Conservation (phyloP, 2,888 invertebrate genomes). For the Tetramorium bicarinatum region DNA sequence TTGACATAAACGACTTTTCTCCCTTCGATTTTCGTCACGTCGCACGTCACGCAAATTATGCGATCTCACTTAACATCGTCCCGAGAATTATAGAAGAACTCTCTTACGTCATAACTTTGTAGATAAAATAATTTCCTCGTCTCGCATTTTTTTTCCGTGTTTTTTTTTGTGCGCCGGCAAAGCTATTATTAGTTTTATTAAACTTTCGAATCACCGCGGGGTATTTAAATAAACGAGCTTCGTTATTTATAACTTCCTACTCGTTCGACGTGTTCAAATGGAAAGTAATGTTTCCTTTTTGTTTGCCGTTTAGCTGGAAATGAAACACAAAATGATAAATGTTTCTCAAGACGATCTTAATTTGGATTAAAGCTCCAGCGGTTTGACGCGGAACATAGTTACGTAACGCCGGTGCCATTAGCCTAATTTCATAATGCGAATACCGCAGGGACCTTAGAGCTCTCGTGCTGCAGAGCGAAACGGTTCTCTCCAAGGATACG, state of each 20-base stretch:
- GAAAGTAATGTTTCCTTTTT: not conserved
- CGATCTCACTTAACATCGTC: not conserved
- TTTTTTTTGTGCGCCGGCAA: not conserved
- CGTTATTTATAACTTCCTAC: not conserved
- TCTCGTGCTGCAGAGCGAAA: constrained; percentile 23
- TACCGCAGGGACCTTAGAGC: constrained; percentile 31
- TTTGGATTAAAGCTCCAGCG: constrained; percentile 32
- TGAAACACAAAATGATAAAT: constrained; percentile 19
- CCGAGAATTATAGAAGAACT: not conserved
- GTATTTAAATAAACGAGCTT: not conserved
- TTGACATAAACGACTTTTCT: constrained; percentile 40
- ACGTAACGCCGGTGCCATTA: constrained; percentile 44
- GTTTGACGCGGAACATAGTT: constrained; percentile 8
- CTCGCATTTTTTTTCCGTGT: not conserved
- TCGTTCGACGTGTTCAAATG: not conserved
- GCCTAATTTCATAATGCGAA: constrained; percentile 55
- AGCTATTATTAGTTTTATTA: not conserved
- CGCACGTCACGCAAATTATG: constrained; percentile 15
- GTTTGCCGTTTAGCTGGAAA: constrained; percentile 7
- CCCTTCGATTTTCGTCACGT: constrained; percentile 23
- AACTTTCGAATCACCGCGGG: not conserved
- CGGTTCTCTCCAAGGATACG: constrained; percentile 48
- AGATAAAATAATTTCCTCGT: not conserved
- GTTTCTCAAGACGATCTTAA: constrained; percentile 39
- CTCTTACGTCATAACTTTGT: not conserved